Evolutionary conservation across 2,888 invertebrate species (phyloP).

Genomic region (Meganola albula): DNA sequence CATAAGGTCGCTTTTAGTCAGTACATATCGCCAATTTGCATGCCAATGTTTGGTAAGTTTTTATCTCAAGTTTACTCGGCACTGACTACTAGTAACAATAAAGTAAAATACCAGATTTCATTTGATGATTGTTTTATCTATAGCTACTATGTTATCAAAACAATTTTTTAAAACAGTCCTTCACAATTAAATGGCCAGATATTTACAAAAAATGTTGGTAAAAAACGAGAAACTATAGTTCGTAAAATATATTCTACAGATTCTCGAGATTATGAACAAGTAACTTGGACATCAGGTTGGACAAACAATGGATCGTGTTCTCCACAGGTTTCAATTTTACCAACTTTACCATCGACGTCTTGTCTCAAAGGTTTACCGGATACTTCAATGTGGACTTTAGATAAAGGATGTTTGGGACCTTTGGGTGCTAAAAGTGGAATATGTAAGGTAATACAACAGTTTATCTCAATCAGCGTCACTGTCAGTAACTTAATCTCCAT

Average conservation of each 20-base stretch:
- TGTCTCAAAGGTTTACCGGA: conserved; percentile 5
- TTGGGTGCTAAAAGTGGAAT: conserved; percentile 62
- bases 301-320: conserved; percentile 64
- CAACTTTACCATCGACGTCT: conserved; percentile 58
- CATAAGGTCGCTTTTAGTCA: conserved; percentile 68
- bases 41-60: conserved; percentile 71
- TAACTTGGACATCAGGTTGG: conserved; percentile 60
- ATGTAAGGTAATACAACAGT: conserved; percentile 72
- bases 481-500: not conserved
- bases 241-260: too few relatives aligned
- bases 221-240: too few relatives aligned
- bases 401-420: conserved; percentile 75
- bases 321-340: conserved; percentile 72
- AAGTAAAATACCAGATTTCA: too few relatives aligned
- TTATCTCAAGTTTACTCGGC: too few relatives aligned
- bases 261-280: conserved; percentile 16
- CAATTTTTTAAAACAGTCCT: too few relatives aligned
- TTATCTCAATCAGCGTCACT: not conserved
- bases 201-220: too few relatives aligned
- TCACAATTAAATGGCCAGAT: too few relatives aligned
- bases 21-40: conserved; percentile 75
- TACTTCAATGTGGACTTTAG: not conserved
- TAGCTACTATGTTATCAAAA: too few relatives aligned
- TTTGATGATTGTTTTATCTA: too few relatives aligned
- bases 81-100: too few relatives aligned